Conservation (phyloP, 1,140 invertebrate genomes). For the Camponotus floridanus region DNA sequence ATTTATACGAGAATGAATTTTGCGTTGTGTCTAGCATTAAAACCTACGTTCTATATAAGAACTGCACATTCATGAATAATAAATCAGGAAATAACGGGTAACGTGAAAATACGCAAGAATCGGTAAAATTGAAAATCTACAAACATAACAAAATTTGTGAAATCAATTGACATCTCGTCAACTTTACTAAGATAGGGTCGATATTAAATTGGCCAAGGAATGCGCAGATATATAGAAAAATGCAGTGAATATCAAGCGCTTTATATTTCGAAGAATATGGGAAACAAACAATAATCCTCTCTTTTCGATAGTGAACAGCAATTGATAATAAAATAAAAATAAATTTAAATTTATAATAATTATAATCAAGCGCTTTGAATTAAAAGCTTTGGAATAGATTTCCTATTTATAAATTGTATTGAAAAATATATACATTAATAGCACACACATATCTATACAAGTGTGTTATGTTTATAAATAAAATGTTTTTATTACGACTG, state of each 20-base stretch:
- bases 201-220: not conserved
- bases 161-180: conserved; percentile 28
- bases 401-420: too few species aligned
- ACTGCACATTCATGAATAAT: conserved; percentile 45
- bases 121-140: not conserved
- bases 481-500: conserved; percentile 21
- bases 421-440: too few species aligned
- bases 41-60: not conserved
- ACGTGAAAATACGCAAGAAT: not conserved
- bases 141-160: conserved; percentile 11
- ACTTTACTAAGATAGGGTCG: not conserved
- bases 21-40: conserved; percentile 14
- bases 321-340: not conserved
- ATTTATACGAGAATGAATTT: conserved; percentile 36
- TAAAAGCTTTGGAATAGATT: too few species aligned
- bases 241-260: not conserved
- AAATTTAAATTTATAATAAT: too few species aligned
- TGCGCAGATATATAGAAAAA: not conserved
- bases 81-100: conserved; percentile 14
- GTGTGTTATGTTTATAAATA: not conserved
- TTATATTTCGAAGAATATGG: not conserved
- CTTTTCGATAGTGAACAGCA: not conserved
- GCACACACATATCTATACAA: not conserved
- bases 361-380: too few species aligned
- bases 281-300: not conserved